Conservation (phyloP, 2,888 invertebrate species). For the Clusia tigrina region DNA sequence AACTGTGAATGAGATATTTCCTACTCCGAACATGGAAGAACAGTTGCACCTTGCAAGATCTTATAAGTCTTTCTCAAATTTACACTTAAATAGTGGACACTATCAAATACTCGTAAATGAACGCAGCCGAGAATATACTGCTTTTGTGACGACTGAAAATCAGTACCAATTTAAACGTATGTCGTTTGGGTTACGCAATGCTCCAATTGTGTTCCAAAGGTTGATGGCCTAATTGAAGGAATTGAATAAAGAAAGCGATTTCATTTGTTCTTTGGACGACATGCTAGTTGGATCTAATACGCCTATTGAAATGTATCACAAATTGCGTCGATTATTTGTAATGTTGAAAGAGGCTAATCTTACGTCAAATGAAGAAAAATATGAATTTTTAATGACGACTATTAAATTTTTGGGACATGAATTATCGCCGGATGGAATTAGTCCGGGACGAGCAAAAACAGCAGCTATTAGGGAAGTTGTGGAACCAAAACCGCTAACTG, state of each 20-base stretch:
- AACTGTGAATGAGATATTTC: constrained; percentile 29
- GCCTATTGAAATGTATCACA: neutral
- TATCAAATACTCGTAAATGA: constrained; percentile 10
- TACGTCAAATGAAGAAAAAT: constrained; percentile 28
- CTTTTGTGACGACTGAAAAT: too few relatives aligned
- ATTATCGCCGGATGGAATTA: constrained; percentile 23
- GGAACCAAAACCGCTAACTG: too few relatives aligned
- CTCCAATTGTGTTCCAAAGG: too few relatives aligned
- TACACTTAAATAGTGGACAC: constrained; percentile 11
- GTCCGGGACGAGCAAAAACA: constrained; percentile 27
- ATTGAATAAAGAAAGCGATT: too few relatives aligned
- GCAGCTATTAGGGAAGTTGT: constrained; percentile 22
- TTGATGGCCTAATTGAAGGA: too few relatives aligned
- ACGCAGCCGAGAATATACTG: constrained; percentile 4
- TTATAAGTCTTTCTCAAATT: neutral
- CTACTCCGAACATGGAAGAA: constrained; percentile 29
- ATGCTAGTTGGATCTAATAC: too few relatives aligned
- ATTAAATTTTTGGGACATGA: constrained; percentile 29
- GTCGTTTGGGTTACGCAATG: too few relatives aligned
- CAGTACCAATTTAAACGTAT: too few relatives aligned
- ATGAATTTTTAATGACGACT: constrained; percentile 25
- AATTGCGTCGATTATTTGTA: neutral
- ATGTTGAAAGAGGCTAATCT: constrained; percentile 16
- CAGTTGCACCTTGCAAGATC: neutral
- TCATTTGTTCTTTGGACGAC: too few relatives aligned